phyloP scores from a whole-genome alignment of 2,797 vertebrate species.

The Holocentrus rufus region DNA sequence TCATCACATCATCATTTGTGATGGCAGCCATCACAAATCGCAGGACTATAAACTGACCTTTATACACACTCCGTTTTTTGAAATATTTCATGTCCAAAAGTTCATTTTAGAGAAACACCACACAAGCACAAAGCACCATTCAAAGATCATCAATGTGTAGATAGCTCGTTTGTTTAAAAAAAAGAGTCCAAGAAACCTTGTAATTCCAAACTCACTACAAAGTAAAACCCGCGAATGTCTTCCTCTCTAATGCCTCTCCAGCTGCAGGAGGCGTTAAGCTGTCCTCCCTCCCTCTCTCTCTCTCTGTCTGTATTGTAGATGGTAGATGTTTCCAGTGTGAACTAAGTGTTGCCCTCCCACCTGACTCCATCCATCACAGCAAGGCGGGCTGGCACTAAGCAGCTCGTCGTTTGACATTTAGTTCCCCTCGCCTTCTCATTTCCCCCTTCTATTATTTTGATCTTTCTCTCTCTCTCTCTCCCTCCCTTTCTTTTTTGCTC shows the following conservation, averaged over 20 bases:
- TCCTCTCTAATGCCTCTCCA: slow-evolving; percentile 1
- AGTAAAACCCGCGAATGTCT: neutral
- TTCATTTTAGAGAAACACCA: too few species aligned
- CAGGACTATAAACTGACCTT: too few species aligned
- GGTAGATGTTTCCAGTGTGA: slow-evolving; percentile 48
- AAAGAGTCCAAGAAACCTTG: neutral
- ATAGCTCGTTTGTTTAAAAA: too few species aligned
- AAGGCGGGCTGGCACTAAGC: slow-evolving; percentile 42
- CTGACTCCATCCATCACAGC: slow-evolving; percentile 67
- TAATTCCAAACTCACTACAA: neutral
- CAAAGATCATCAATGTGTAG: too few species aligned
- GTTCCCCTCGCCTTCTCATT: slow-evolving; percentile 47
- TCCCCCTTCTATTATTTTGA: slow-evolving; percentile 42
- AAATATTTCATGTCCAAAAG: too few species aligned
- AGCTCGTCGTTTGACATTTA: slow-evolving; percentile 67
- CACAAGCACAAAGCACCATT: too few species aligned
- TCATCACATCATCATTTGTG: too few species aligned
- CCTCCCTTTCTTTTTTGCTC: slow-evolving; percentile 6
- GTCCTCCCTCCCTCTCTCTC: slow-evolving; percentile 3
- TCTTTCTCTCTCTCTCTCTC: slow-evolving; percentile 2
- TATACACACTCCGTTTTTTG: too few species aligned
- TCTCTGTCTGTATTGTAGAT: slow-evolving; percentile 40
- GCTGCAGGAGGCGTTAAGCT: slow-evolving; percentile 12
- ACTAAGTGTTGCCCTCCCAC: slow-evolving; percentile 60
- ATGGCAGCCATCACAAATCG: too few species aligned